These are phyloP conservation scores for Himalopsyche kuldschensis DNA, from an alignment of 2,888 invertebrate genomes.

Conservation along the genomic window DNA sequence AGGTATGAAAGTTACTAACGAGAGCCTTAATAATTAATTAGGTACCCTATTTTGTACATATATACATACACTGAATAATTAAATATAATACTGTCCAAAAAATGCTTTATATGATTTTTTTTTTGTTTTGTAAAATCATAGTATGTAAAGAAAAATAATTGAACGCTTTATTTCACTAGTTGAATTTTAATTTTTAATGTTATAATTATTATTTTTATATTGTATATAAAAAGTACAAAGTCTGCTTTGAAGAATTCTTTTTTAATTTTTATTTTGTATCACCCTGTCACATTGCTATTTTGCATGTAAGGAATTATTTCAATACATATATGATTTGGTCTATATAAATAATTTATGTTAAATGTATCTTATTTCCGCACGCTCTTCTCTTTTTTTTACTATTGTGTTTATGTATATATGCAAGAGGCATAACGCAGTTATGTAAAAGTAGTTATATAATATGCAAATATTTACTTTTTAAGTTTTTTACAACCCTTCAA, in stretches of 20 bases:
- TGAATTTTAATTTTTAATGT: conserved; percentile 5
- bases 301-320: background rate
- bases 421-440: background rate
- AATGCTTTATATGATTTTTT: background rate
- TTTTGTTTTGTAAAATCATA: background rate
- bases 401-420: conserved; percentile 20
- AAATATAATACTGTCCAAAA: background rate
- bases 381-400: background rate
- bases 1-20: conserved; percentile 28
- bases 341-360: background rate
- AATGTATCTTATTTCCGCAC: background rate
- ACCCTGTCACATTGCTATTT: background rate
- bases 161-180: background rate
- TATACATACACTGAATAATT: background rate
- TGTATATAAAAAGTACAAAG: conserved; percentile 8
- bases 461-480: conserved; percentile 33
- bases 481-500: conserved; percentile 7
- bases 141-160: background rate
- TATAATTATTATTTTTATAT: background rate
- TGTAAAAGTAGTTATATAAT: conserved; percentile 9
- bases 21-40: conserved; percentile 17
- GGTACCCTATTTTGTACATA: background rate
- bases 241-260: background rate
- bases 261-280: background rate
- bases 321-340: background rate